These are phyloP conservation scores for Perca flavescens DNA, from an alignment of 2,113 vertebrate species.

Conservation along the genomic window DNA sequence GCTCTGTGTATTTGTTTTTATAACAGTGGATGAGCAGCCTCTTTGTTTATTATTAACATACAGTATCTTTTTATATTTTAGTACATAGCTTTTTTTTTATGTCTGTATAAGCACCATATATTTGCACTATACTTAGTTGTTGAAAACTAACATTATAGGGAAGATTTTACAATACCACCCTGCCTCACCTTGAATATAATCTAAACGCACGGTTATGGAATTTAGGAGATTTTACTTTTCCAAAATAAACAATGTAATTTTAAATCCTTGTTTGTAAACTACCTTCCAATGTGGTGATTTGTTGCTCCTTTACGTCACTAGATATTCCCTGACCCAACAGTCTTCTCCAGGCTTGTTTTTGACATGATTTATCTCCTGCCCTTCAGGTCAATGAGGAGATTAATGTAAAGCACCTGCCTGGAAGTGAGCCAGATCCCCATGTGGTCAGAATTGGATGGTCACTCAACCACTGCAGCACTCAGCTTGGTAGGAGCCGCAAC, in stretches of 20 bases:
- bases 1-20: background rate
- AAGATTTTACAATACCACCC: background rate
- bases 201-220: background rate
- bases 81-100: background rate
- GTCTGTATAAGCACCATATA: background rate
- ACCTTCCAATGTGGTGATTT: no score
- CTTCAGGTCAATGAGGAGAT: conserved; percentile 92
- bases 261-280: background rate
- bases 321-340: background rate
- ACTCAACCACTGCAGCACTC: conserved; percentile 90
- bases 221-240: background rate
- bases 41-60: background rate
- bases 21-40: background rate
- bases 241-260: background rate
- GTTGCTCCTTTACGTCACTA: background rate
- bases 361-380: background rate
- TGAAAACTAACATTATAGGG: background rate
- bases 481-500: conserved; percentile 85
- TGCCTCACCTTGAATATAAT: background rate
- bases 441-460: conserved; percentile 94
- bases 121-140: background rate
- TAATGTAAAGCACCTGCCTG: conserved; percentile 90
- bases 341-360: background rate
- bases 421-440: conserved; percentile 91
- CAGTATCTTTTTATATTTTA: background rate